Evolutionary conservation across 2,113 vertebrate species (phyloP).

Genomic region (Pica pica): DNA sequence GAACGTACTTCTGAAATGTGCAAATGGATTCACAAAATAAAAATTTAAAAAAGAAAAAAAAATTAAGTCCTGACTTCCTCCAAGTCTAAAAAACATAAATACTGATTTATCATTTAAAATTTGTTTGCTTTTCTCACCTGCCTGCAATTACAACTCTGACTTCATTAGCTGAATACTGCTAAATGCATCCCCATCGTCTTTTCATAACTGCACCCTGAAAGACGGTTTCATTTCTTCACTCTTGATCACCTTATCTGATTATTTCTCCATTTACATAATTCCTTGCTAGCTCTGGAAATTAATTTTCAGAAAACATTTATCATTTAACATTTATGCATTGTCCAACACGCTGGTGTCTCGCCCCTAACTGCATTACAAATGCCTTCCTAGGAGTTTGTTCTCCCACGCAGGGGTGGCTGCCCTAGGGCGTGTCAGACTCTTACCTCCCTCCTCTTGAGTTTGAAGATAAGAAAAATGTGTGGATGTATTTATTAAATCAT

Average conservation of each 20-base stretch:
- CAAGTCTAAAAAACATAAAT: not conserved
- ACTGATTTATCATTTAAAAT: not conserved
- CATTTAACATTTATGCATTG: not conserved
- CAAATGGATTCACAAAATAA: not conserved
- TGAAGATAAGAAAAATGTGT: not conserved
- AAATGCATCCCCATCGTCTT: not conserved
- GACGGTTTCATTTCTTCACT: not conserved
- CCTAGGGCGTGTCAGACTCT: rapidly evolving
- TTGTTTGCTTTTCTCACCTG: not conserved
- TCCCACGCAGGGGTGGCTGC: not conserved
- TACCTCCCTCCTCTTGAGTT: not conserved
- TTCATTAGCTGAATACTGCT: not conserved
- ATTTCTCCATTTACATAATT: conserved; percentile 16
- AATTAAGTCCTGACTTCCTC: not conserved
- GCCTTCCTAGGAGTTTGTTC: not conserved
- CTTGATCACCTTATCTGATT: not conserved
- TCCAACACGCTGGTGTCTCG: rapidly evolving
- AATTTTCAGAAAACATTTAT: not conserved
- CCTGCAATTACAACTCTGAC: not conserved
- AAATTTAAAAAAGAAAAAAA: not conserved
- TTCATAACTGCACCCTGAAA: not conserved
- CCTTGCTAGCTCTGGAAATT: not conserved
- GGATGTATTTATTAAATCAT: not conserved
- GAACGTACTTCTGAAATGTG: not conserved
- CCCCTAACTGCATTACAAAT: not conserved